phyloP scores from a whole-genome alignment of 92 coral and sea anemone genomes.

The Porites evermanni region DNA sequence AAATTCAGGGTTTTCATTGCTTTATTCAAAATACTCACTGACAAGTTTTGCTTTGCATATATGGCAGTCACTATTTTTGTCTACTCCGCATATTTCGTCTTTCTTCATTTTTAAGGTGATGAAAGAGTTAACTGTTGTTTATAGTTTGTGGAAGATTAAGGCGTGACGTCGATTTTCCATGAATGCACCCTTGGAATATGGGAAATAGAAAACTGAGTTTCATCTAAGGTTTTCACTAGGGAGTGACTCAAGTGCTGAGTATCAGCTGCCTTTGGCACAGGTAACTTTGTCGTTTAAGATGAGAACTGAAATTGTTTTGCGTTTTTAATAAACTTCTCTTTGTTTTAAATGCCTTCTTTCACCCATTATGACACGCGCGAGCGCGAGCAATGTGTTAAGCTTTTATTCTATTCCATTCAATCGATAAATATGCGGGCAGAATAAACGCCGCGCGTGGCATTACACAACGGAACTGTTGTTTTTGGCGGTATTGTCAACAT shows the following conservation, averaged over 20 bases:
- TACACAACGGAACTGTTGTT: constrained; percentile 6
- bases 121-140: not conserved
- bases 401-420: constrained; percentile 36
- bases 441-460: constrained; percentile 31
- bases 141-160: not conserved
- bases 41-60: no score
- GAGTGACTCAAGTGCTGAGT: not conserved
- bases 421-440: constrained; percentile 16
- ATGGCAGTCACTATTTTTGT: no score
- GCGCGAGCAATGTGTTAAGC: constrained; percentile 50
- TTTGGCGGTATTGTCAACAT: constrained; percentile 1
- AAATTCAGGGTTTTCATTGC: not conserved
- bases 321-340: constrained; percentile 45
- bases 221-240: not conserved
- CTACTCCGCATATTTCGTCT: no score
- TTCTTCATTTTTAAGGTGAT: no score
- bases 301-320: constrained; percentile 21
- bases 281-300: constrained; percentile 18
- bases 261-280: constrained; percentile 14
- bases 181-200: no score
- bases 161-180: no score
- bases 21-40: no score
- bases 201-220: no score
- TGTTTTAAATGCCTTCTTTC: constrained; percentile 32
- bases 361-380: constrained; percentile 32